Base-by-base conservation (phyloP, 1,140 invertebrate species). In the Drosophila nasuta region DNA sequence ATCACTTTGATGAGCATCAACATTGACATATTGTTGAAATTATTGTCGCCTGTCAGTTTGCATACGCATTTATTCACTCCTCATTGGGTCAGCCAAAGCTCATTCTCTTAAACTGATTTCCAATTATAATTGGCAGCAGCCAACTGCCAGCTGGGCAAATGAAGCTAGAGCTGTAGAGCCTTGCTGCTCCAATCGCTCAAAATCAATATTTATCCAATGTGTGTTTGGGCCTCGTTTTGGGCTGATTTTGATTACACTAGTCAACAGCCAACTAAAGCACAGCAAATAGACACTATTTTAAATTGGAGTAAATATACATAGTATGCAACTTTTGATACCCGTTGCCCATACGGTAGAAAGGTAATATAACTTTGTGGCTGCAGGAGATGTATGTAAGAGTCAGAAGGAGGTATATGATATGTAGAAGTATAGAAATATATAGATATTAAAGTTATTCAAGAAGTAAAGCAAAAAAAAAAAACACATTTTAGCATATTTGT, bases 21-120 rank as follows among this genome's bases (percentile, higher is more conserved):
- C 77, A 87, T 83, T 87, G 83, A 87, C 83, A 87, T 80, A 77
- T 87, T 72, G 85, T 68, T 83, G 80, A 87, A 88, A 88, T 87
- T 87, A 87, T 87, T 88, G 85, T 81, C 77, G 80, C 69, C 85
- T 87, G 83, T 83, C 83, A 72, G 63, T 67, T 81, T 69, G 69
- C 80, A 89, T 87, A 70, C 70, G 69, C 77, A 83, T 88, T 87
- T 79, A 82, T 87, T 87, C 76, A 82, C 75, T 79, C 79, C 68
- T 49, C 82, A 75, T 38, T 70, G 73, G 58, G 73, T 69, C 73
- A 60, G 66, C 52, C 45, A 13, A 30, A 58, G 59, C 67, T 17
- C 30, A 62, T 35, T 49, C 13, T n/a, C 41, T 45, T 17, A 46
- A 45, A 49, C 59, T 66, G 49, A 54, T 33, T 66, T 48, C 33